A percentile compares a stretch with the other conserved stretches of the same genome.
Conservation (phyloP, 2,113 vertebrate genomes). For the Trogon surrucura region DNA sequence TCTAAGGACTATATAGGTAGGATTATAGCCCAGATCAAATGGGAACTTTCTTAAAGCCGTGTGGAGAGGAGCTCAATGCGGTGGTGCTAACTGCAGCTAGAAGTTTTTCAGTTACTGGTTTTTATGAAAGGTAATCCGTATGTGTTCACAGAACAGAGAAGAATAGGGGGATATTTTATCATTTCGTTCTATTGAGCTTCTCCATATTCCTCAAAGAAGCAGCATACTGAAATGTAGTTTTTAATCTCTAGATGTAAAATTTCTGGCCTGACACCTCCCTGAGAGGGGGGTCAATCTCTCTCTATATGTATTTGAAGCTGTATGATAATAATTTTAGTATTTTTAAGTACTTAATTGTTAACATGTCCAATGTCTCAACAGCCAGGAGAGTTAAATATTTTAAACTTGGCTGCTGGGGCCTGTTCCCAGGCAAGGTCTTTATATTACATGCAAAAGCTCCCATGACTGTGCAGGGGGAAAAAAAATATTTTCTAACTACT, state of each 20-base stretch:
- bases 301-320: neutral
- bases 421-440: neutral
- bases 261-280: neutral
- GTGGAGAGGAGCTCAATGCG: neutral
- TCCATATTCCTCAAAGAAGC: neutral
- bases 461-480: neutral
- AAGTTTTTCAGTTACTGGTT: neutral
- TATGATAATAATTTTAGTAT: neutral
- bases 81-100: neutral
- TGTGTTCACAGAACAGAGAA: neutral
- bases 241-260: neutral
- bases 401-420: neutral
- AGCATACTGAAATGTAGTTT: neutral
- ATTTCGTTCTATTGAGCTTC: neutral
- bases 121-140: neutral
- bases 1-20: neutral
- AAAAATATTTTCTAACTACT: neutral
- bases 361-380: neutral
- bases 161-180: neutral
- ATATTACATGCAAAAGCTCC: neutral
- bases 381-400: neutral
- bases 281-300: neutral
- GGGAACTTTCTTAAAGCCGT: fast-evolving
- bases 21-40: neutral
- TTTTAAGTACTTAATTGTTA: neutral